Conservation (phyloP, 2,888 invertebrate genomes). For the Trimorus sp. region DNA sequence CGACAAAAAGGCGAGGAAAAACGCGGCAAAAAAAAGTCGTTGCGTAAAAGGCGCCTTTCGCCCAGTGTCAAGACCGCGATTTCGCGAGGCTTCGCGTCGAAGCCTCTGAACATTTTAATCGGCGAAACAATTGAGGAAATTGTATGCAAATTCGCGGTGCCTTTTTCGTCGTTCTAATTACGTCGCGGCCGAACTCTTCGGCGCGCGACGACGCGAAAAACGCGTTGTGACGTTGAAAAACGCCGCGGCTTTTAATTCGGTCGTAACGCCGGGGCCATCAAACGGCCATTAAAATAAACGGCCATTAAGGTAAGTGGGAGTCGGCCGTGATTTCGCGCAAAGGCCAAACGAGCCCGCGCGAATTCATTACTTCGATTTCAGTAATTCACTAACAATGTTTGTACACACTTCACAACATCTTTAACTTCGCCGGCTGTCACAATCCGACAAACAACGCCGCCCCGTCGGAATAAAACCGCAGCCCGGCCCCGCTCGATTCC, state of each 20-base stretch:
- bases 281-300: constrained; percentile 38
- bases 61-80: constrained; percentile 34
- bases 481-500: constrained; percentile 57
- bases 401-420: constrained; percentile 59
- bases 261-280: constrained; percentile 1
- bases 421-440: constrained; percentile 59
- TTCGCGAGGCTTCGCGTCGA: constrained; percentile 42
- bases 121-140: no score
- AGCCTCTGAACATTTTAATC: constrained; percentile 15
- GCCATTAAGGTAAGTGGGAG: constrained; percentile 41
- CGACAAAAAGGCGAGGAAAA: not conserved
- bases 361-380: constrained; percentile 52
- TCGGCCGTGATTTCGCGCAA: constrained; percentile 25
- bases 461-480: constrained; percentile 61
- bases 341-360: constrained; percentile 33
- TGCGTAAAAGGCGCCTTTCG: constrained; percentile 12
- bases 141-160: no score
- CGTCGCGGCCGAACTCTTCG: no score
- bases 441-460: constrained; percentile 60
- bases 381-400: constrained; percentile 59
- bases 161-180: no score
- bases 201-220: no score
- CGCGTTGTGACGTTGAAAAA: not conserved
- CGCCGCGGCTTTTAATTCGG: constrained; percentile 1
- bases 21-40: constrained; percentile 16